Conservation (phyloP, 2,888 invertebrate species). For the Pollenia griseotomentosa region DNA sequence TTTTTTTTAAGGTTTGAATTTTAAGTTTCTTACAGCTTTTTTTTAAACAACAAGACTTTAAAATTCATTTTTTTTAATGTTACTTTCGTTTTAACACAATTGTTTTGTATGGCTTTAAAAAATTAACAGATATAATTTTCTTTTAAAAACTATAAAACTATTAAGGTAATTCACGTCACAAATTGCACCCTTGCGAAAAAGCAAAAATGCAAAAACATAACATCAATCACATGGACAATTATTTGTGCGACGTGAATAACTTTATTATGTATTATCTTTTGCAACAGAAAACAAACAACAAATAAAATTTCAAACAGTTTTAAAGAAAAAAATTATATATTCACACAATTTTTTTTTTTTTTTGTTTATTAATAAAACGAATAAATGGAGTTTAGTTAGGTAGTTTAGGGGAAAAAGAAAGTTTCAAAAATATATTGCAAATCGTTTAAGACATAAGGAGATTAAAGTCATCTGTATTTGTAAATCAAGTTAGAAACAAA, state of each 20-base stretch:
- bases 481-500: background rate
- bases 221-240: too few species aligned
- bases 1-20: background rate
- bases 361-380: background rate
- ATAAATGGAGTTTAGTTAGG: conserved; percentile 10
- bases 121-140: conserved; percentile 26
- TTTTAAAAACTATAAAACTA: conserved; percentile 13
- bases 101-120: conserved; percentile 61
- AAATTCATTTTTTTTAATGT: conserved; percentile 38
- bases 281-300: conserved; percentile 68
- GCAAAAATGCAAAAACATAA: too few species aligned
- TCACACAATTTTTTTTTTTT: conserved; percentile 18
- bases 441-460: conserved; percentile 5
- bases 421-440: conserved; percentile 23
- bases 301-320: conserved; percentile 64
- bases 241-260: too few species aligned
- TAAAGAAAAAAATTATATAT: conserved; percentile 56
- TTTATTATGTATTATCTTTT: background rate
- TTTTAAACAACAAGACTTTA: conserved; percentile 37
- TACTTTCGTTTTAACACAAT: conserved; percentile 49
- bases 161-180: background rate
- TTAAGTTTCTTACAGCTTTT: background rate
- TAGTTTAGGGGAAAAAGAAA: background rate
- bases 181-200: too few species aligned
- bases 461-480: background rate